Percentiles rank a stretch among this genome's conserved stretches.
phyloP scores from a whole-genome alignment of 2,888 invertebrate genomes.

The Epiblema foenella region DNA sequence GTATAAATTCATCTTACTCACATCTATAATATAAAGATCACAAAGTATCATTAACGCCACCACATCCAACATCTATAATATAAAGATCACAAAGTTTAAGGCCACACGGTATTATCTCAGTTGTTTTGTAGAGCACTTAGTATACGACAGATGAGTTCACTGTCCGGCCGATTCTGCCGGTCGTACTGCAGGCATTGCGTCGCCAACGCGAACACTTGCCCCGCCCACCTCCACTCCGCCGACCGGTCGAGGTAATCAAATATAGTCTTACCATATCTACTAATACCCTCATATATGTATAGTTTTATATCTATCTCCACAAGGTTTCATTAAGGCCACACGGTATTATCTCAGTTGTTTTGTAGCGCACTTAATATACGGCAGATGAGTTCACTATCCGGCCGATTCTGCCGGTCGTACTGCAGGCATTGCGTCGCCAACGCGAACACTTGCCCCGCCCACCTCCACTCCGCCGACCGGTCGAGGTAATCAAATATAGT shows the following conservation, averaged over 20 bases:
- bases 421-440: constrained; percentile 85
- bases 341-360: constrained; percentile 42
- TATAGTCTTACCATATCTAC: constrained; percentile 78
- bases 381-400: constrained; percentile 84
- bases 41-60: too few species aligned
- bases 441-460: constrained; percentile 80
- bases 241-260: constrained; percentile 82
- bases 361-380: constrained; percentile 63
- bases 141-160: constrained; percentile 79
- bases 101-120: constrained; percentile 28
- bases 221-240: constrained; percentile 83
- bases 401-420: constrained; percentile 82
- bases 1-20: not conserved
- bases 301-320: constrained; percentile 68
- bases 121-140: constrained; percentile 59
- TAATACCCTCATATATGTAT: constrained; percentile 79
- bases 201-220: constrained; percentile 82
- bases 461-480: constrained; percentile 82
- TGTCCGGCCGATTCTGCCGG: constrained; percentile 83
- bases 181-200: constrained; percentile 83
- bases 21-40: not conserved
- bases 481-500: constrained; percentile 84
- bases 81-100: too few species aligned
- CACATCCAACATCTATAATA: too few species aligned
- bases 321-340: too few species aligned